These are phyloP conservation scores for Drosophila niveifrons DNA, from an alignment of 2,888 invertebrate species.

Conservation along the genomic window DNA sequence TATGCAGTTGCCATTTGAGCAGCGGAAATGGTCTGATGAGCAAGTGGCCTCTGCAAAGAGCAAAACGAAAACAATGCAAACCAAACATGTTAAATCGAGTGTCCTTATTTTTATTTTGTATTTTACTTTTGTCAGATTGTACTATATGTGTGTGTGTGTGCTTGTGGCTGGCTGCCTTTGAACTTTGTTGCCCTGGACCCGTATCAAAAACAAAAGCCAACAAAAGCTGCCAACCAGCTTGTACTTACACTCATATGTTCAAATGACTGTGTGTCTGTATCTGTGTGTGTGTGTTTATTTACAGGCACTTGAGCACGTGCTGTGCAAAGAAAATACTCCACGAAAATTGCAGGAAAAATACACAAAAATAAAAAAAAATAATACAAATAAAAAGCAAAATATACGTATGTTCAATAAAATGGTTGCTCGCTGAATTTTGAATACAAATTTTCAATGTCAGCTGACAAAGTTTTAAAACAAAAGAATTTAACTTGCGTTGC, in stretches of 20 bases:
- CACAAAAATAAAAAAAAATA: slow-evolving; percentile 22
- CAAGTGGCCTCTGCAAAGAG: slow-evolving; percentile 89
- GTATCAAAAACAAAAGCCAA: slow-evolving; percentile 66
- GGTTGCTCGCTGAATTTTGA: slow-evolving; percentile 46
- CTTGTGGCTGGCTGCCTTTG: slow-evolving; percentile 47
- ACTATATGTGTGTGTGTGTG: not conserved
- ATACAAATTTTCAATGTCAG: not conserved
- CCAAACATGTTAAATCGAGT: slow-evolving; percentile 42
- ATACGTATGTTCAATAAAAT: slow-evolving; percentile 42
- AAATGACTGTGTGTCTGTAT: slow-evolving; percentile 15
- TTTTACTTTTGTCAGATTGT: not conserved
- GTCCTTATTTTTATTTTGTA: slow-evolving; percentile 6
- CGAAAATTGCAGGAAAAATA: slow-evolving; percentile 12
- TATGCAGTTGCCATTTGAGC: slow-evolving; percentile 90
- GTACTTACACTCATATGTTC: slow-evolving; percentile 10
- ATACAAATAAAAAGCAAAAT: slow-evolving; percentile 42
- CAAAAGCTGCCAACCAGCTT: slow-evolving; percentile 25
- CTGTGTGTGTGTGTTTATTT: slow-evolving; percentile 46
- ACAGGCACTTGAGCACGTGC: slow-evolving; percentile 80
- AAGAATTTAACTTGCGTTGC: too few species aligned
- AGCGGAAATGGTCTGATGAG: slow-evolving; percentile 91
- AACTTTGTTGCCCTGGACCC: slow-evolving; percentile 53
- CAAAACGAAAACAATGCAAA: slow-evolving; percentile 12
- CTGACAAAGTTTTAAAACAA: not conserved
- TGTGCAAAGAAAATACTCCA: slow-evolving; percentile 56